These are phyloP conservation scores for Xiphophorus couchianus DNA, from an alignment of 2,113 vertebrate species.

Conservation along the genomic window DNA sequence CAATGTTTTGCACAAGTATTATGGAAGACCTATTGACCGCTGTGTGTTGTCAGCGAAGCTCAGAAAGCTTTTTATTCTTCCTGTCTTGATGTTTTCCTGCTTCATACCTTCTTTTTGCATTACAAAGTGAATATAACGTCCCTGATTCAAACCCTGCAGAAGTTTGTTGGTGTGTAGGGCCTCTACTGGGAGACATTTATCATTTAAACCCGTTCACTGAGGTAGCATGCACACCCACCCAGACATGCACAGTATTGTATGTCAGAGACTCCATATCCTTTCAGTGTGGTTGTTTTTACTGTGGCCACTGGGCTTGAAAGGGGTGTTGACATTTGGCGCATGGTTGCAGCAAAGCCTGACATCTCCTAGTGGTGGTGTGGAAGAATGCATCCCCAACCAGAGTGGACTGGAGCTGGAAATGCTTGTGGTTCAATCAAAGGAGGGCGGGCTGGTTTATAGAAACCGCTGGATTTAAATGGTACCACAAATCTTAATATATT, in stretches of 20 bases:
- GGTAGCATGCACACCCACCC: slow-evolving; percentile 10
- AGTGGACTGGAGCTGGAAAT: slow-evolving; percentile 28
- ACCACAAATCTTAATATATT: slow-evolving; percentile 30
- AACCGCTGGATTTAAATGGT: slow-evolving; percentile 24
- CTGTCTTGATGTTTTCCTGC: slow-evolving; percentile 40
- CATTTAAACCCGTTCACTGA: slow-evolving; percentile 19
- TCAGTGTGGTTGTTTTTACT: slow-evolving; percentile 57
- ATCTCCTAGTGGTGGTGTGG: slow-evolving; percentile 62
- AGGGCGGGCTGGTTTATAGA: slow-evolving; percentile 24
- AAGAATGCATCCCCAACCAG: slow-evolving; percentile 8
- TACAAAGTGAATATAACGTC: too few species aligned
- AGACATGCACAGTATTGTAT: slow-evolving; percentile 11
- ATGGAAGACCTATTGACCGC: slow-evolving; percentile 24
- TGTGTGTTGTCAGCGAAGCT: slow-evolving; percentile 17
- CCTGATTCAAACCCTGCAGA: background rate
- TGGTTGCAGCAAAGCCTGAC: slow-evolving; percentile 43
- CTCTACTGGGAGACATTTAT: slow-evolving; percentile 9
- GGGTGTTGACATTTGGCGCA: slow-evolving; percentile 50
- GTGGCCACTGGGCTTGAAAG: slow-evolving; percentile 45
- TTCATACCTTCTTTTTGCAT: background rate
- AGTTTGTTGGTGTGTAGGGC: slow-evolving; percentile 7
- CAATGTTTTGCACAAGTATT: background rate
- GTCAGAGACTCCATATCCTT: slow-evolving; percentile 40
- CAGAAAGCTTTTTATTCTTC: slow-evolving; percentile 19
- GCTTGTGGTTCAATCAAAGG: slow-evolving; percentile 37